Percentiles rank a stretch among this genome's conserved stretches.
These are phyloP conservation scores for Nibea albiflora DNA, from an alignment of 2,113 vertebrate species.

Conservation along the genomic window DNA sequence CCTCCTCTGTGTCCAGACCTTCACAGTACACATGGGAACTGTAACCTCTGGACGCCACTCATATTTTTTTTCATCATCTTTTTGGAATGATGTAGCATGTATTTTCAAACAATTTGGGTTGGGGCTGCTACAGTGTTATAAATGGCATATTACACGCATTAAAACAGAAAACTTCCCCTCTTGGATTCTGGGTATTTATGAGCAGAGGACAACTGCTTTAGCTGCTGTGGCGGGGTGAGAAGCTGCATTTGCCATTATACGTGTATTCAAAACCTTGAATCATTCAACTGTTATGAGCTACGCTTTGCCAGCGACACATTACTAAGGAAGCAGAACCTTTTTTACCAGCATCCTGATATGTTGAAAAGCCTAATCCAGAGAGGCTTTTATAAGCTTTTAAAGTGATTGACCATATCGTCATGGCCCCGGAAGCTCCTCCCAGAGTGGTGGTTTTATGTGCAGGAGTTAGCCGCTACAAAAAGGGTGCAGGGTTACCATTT, in stretches of 20 bases:
- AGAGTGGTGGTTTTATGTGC: conserved; percentile 62
- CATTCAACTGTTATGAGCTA: conserved; percentile 46
- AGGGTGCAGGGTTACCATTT: conserved; percentile 55
- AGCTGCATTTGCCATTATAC: conserved; percentile 61
- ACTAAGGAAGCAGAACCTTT: conserved; percentile 47
- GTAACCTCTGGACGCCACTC: conserved; percentile 48
- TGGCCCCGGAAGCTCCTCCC: conserved; percentile 36
- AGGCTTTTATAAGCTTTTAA: conserved; percentile 72
- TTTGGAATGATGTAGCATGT: conserved; percentile 42
- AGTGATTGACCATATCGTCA: conserved; percentile 67
- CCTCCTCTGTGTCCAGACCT: conserved; percentile 48
- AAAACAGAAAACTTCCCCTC: conserved; percentile 47
- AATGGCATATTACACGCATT: conserved; percentile 57
- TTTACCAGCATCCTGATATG: conserved; percentile 69
- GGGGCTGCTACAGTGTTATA: conserved; percentile 38
- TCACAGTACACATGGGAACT: conserved; percentile 66
- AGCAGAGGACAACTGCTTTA: conserved; percentile 67
- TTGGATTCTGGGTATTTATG: conserved; percentile 61
- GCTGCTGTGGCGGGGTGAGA: conserved; percentile 45
- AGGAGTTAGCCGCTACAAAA: conserved; percentile 39
- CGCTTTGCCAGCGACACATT: conserved; percentile 48
- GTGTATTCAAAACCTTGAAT: conserved; percentile 47
- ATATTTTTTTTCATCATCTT: conserved; percentile 41
- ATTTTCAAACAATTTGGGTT: conserved; percentile 37
- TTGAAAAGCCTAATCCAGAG: conserved; percentile 64